Conservation (phyloP, 2,888 invertebrate species). For the Tetragonisca angustula region DNA sequence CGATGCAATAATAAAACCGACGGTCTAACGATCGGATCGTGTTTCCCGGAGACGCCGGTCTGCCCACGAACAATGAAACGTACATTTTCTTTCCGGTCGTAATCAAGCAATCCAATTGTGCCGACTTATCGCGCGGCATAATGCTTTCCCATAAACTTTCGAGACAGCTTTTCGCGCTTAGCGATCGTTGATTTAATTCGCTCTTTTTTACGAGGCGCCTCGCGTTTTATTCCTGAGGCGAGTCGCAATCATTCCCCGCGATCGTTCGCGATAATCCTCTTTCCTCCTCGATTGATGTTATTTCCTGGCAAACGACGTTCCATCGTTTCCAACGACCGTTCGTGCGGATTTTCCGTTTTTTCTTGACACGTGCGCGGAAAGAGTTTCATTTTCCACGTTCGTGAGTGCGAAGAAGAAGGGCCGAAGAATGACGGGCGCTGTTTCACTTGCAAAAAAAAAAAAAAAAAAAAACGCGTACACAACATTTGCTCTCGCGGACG, state of each 20-base stretch:
- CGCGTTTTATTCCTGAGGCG: conserved; percentile 29
- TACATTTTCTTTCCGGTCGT: conserved; percentile 70
- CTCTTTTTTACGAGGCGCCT: conserved; percentile 32
- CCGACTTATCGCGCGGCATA: conserved; percentile 51
- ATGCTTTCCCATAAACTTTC: conserved; percentile 65
- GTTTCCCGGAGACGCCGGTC: conserved; percentile 70
- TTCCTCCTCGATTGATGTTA: no score
- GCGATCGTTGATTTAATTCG: conserved; percentile 50
- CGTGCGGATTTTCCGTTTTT: not conserved
- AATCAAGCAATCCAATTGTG: conserved; percentile 69
- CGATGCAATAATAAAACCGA: conserved; percentile 71
- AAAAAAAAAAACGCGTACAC: conserved; percentile 26
- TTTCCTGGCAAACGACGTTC: not conserved
- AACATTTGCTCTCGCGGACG: conserved; percentile 61
- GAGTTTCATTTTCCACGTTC: conserved; percentile 36
- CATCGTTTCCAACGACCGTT: conserved; percentile 14
- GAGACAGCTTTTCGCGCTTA: conserved; percentile 65
- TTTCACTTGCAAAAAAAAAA: conserved; percentile 17
- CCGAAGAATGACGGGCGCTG: conserved; percentile 38
- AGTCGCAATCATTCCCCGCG: conserved; percentile 15
- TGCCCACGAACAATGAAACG: conserved; percentile 65
- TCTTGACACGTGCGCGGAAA: not conserved
- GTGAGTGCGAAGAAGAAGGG: conserved; percentile 19
- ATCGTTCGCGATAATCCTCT: not conserved
- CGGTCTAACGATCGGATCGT: conserved; percentile 71